These are phyloP conservation scores for Hiodon tergisus DNA, from an alignment of 2,113 vertebrate genomes.

Conservation along the genomic window DNA sequence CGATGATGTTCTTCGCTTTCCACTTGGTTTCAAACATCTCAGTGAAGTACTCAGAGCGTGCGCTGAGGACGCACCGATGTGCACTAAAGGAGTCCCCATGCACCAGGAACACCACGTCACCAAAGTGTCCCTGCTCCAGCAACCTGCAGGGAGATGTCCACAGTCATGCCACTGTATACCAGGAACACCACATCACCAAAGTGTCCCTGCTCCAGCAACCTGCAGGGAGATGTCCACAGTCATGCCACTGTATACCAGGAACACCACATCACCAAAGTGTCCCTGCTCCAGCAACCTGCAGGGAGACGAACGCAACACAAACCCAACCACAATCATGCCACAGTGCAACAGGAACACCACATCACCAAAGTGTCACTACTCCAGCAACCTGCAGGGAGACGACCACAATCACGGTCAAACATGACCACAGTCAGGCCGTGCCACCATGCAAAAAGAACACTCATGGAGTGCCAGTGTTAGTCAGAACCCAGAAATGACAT, in stretches of 20 bases:
- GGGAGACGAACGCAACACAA: not conserved
- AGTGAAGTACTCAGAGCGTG: constrained; percentile 85
- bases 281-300: no score
- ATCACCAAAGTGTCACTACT: no score
- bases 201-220: constrained; percentile 85
- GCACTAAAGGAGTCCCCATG: constrained; percentile 81
- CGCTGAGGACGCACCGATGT: constrained; percentile 82
- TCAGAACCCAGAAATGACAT: no score
- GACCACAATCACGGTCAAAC: not conserved
- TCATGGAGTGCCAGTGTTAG: not conserved
- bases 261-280: not conserved
- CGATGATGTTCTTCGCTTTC: constrained; percentile 82
- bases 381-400: no score
- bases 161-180: constrained; percentile 71
- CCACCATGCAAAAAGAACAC: constrained; percentile 85
- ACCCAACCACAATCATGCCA: not conserved
- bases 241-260: not conserved
- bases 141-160: constrained; percentile 57
- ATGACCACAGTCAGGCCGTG: not conserved
- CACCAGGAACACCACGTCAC: constrained; percentile 82
- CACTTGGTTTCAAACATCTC: constrained; percentile 94
- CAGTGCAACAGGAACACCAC: not conserved
- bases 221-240: constrained; percentile 33
- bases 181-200: constrained; percentile 83
- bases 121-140: constrained; percentile 83